A percentile compares a stretch with the other conserved stretches of the same genome.
Evolutionary conservation across 2,797 vertebrate species (phyloP).

Genomic region (Anas georgica): DNA sequence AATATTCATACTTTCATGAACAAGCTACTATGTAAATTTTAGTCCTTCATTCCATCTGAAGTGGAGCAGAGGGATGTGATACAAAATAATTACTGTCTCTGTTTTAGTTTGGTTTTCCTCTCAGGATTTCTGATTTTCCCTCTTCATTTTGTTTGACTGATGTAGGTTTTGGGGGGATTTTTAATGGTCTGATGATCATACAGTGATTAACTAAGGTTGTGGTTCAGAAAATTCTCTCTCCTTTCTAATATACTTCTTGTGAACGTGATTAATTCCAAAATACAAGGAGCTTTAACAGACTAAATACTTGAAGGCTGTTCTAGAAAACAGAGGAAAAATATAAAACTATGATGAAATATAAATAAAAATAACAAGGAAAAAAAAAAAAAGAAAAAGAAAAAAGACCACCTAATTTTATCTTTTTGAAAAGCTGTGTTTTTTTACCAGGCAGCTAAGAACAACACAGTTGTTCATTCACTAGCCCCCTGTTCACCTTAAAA

Average conservation of each 20-base stretch:
- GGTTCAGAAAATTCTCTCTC: not conserved
- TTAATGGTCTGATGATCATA: not conserved
- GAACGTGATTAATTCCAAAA: not conserved
- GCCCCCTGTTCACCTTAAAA: not conserved
- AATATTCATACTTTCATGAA: not conserved
- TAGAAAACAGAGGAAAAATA: too few relatives aligned
- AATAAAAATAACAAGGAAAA: too few relatives aligned
- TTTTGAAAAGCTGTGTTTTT: not conserved
- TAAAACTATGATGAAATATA: too few relatives aligned
- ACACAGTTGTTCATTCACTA: too few relatives aligned
- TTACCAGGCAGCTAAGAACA: too few relatives aligned
- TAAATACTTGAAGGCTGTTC: not conserved
- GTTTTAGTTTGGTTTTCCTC: not conserved
- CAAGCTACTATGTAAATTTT: not conserved
- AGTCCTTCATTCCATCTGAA: not conserved
- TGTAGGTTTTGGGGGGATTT: not conserved
- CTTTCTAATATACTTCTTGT: not conserved
- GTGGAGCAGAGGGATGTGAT: not conserved
- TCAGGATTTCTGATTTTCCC: not conserved
- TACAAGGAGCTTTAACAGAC: too few relatives aligned
- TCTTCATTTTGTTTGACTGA: not conserved
- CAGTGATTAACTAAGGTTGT: not conserved
- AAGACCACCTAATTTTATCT: not conserved
- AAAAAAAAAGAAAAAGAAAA: not conserved
- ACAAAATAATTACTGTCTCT: not conserved